These are phyloP conservation scores for Gymnarchus niloticus DNA, from an alignment of 2,113 vertebrate species.

Conservation along the genomic window DNA sequence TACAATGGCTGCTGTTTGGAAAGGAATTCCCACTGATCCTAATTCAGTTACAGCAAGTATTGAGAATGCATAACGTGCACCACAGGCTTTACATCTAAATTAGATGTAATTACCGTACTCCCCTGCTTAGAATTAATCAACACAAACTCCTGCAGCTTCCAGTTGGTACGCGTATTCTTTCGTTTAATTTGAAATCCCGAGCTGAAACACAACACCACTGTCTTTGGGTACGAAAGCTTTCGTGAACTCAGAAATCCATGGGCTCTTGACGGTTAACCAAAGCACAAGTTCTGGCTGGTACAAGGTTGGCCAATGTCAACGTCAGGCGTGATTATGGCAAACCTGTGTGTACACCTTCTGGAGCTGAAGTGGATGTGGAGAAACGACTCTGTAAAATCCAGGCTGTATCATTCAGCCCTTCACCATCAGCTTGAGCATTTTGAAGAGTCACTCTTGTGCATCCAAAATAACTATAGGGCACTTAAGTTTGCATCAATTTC, in stretches of 20 bases:
- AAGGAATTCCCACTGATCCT: not conserved
- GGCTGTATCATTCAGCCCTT: not conserved
- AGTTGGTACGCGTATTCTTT: not conserved
- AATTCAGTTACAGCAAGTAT: not conserved
- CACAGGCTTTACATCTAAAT: constrained; percentile 6
- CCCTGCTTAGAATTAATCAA: not conserved
- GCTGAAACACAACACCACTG: not conserved
- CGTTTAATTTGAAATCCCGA: not conserved
- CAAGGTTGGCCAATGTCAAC: too few relatives aligned
- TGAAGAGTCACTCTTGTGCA: not conserved
- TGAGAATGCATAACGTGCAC: not conserved
- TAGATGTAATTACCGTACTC: not conserved
- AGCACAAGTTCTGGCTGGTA: not conserved
- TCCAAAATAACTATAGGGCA: not conserved
- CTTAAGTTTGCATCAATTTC: not conserved
- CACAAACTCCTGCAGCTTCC: constrained; percentile 4
- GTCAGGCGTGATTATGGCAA: too few relatives aligned
- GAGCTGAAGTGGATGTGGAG: too few relatives aligned
- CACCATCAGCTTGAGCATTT: not conserved
- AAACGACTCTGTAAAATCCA: too few relatives aligned
- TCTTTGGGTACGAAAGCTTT: not conserved
- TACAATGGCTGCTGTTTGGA: not conserved
- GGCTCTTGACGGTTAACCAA: not conserved
- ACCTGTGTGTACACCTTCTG: too few relatives aligned
- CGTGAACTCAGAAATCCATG: not conserved